Evolutionary conservation across 2,113 vertebrate genomes (phyloP).

Genomic region (Psittacula cyanocephala): DNA sequence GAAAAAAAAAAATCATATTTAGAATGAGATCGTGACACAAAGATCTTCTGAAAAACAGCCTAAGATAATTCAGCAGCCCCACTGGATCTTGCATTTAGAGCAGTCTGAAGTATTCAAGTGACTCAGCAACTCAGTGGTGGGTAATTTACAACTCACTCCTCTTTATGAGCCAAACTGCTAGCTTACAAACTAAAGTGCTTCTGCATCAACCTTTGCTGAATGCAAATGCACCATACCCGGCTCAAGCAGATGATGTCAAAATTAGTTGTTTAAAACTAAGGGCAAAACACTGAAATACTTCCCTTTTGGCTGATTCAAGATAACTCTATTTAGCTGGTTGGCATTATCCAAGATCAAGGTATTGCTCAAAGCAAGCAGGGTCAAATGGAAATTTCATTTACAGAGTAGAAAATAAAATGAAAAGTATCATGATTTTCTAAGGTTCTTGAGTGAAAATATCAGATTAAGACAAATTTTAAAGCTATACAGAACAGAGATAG

Average conservation of each 20-base stretch:
- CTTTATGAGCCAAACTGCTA: background rate
- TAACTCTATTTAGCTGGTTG: background rate
- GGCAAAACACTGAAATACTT: background rate
- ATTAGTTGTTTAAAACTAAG: background rate
- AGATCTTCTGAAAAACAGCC: constrained; percentile 29
- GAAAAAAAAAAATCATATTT: constrained; percentile 53
- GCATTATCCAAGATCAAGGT: background rate
- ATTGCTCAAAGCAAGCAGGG: background rate
- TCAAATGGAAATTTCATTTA: background rate
- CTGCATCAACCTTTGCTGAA: background rate
- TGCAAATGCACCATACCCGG: background rate
- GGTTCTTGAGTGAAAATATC: background rate
- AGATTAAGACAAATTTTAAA: background rate
- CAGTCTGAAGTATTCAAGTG: constrained; percentile 42
- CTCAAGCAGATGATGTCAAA: background rate
- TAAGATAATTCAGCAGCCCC: constrained; percentile 53
- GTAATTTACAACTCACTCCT: constrained; percentile 55
- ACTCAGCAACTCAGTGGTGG: constrained; percentile 56
- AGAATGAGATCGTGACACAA: constrained; percentile 39
- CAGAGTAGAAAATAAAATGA: background rate
- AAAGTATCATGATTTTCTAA: background rate
- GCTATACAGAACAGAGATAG: background rate
- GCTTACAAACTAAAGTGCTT: constrained; percentile 4
- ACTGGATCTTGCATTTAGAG: constrained; percentile 46
- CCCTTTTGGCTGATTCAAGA: background rate